Conservation (phyloP, 2,888 invertebrate genomes). For the Drosophila leonis region DNA sequence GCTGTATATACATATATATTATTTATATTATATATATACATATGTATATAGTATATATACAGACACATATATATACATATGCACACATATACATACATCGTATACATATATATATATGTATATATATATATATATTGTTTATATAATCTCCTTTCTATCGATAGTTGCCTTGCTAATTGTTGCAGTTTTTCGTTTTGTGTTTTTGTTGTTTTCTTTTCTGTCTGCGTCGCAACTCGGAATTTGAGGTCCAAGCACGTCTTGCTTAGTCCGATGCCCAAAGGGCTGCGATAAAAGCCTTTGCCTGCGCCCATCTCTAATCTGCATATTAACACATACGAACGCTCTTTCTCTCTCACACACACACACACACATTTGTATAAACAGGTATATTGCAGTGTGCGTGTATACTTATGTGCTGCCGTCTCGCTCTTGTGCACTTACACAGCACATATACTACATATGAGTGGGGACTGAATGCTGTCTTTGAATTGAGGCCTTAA, state of each 20-base stretch:
- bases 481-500: slow-evolving; percentile 71
- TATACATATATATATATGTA: neutral
- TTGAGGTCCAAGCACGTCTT: slow-evolving; percentile 13
- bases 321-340: slow-evolving; percentile 16
- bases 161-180: slow-evolving; percentile 5
- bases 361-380: neutral
- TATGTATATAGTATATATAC: neutral
- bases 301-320: slow-evolving; percentile 18
- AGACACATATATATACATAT: neutral
- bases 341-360: neutral
- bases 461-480: slow-evolving; percentile 38
- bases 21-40: neutral
- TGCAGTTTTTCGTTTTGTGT: neutral
- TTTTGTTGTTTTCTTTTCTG: neutral
- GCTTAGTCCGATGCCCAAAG: neutral
- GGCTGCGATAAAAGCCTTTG: neutral
- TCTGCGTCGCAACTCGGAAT: neutral
- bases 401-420: slow-evolving; percentile 28
- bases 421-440: slow-evolving; percentile 37
- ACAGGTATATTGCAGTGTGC: slow-evolving; percentile 1
- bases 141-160: neutral
- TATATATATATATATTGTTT: neutral
- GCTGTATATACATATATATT: neutral
- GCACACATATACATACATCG: neutral
- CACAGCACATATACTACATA: slow-evolving; percentile 6